Evolutionary conservation across 2,888 invertebrate genomes (phyloP).

Genomic region (Macropis europaea): DNA sequence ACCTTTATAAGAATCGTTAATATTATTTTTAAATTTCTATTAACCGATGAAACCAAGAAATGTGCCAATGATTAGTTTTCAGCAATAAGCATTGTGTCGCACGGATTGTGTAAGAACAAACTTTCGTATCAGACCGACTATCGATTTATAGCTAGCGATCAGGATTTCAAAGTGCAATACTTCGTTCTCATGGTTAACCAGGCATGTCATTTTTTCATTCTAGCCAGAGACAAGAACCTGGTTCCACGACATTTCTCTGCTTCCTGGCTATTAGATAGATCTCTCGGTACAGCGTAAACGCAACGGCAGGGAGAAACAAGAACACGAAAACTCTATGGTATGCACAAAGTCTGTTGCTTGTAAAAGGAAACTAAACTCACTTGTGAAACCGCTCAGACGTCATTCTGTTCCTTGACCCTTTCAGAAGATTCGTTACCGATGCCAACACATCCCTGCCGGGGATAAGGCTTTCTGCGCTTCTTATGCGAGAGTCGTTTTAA

Average conservation of each 20-base stretch:
- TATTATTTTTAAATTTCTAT: no score
- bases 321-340: conserved; percentile 38
- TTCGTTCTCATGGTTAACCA: conserved; percentile 37
- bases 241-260: conserved; percentile 45
- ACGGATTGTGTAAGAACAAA: background rate
- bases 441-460: conserved; percentile 18
- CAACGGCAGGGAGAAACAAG: conserved; percentile 41
- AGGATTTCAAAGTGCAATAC: conserved; percentile 16
- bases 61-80: no score
- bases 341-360: conserved; percentile 17
- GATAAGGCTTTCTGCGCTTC: conserved; percentile 15
- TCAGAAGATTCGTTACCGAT: conserved; percentile 26
- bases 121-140: conserved; percentile 6
- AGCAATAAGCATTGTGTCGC: background rate
- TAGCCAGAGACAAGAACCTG: conserved; percentile 35
- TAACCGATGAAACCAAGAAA: no score
- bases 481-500: conserved; percentile 2
- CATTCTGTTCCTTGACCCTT: conserved; percentile 60
- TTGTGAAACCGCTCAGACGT: conserved; percentile 77
- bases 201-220: conserved; percentile 33
- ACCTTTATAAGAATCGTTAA: background rate
- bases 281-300: conserved; percentile 17
- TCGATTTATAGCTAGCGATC: conserved; percentile 1
- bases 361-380: conserved; percentile 72
- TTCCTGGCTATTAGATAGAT: conserved; percentile 39